These are phyloP conservation scores for Dromiciops gliroides DNA, from an alignment of 2,113 vertebrate species.

Conservation along the genomic window DNA sequence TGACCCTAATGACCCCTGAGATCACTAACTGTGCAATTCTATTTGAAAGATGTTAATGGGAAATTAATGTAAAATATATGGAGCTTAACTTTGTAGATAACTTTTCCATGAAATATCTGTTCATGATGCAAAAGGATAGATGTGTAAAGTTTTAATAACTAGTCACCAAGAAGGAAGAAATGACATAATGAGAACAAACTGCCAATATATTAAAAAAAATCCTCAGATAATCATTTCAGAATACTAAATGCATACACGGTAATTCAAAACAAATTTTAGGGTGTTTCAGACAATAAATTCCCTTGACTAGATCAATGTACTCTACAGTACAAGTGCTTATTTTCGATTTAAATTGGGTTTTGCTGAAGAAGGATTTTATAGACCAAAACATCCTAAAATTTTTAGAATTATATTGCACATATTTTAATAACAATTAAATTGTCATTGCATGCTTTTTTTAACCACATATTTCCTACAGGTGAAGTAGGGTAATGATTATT, in stretches of 20 bases:
- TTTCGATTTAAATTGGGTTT: slow-evolving; percentile 71
- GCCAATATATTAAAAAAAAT: slow-evolving; percentile 24
- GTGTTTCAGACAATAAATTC: slow-evolving; percentile 67
- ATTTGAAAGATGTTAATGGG: background rate
- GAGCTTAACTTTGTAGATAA: slow-evolving; percentile 27
- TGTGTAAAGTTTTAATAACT: slow-evolving; percentile 47
- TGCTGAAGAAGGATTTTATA: slow-evolving; percentile 48
- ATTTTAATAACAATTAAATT: slow-evolving; percentile 68
- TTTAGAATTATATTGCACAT: slow-evolving; percentile 46
- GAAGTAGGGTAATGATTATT: background rate
- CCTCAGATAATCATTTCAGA: slow-evolving; percentile 58
- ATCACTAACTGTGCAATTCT: too few relatives aligned
- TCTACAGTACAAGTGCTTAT: slow-evolving; percentile 40
- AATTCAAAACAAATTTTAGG: slow-evolving; percentile 72
- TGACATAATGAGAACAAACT: slow-evolving; percentile 18
- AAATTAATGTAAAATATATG: slow-evolving; percentile 37
- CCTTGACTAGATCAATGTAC: slow-evolving; percentile 43
- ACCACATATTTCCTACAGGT: slow-evolving; percentile 25
- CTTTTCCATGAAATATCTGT: slow-evolving; percentile 22
- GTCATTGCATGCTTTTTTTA: background rate
- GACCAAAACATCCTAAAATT: background rate
- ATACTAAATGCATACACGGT: slow-evolving; percentile 9
- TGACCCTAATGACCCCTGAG: too few relatives aligned
- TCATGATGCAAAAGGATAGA: slow-evolving; percentile 19
- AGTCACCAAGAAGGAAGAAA: slow-evolving; percentile 12